Base-by-base conservation (phyloP, 2,113 vertebrate genomes). In the Chiloscyllium plagiosum region DNA sequence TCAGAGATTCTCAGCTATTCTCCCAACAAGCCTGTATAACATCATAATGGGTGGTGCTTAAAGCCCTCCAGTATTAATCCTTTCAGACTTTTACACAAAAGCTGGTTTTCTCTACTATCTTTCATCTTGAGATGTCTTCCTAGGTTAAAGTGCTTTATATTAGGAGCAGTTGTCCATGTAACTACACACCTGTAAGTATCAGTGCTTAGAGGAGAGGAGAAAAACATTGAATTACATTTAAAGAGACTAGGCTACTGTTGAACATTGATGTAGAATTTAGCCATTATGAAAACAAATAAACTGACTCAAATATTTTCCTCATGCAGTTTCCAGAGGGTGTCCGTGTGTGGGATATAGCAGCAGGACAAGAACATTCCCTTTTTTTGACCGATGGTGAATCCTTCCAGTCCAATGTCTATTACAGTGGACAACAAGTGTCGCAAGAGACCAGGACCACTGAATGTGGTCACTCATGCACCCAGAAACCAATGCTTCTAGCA, bases 361-460 rank as follows among this genome's bases (percentile, higher is more conserved):
- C 98, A 0, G 99, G 99, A 83, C 97, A 98, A 76, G 98, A 97
- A 96, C 99, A 99, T 97, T 99, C 98, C 56, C 96, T 99, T 19
- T 98, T 99, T 95, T 97, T 99, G 85, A 98, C 98, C 47, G 99
- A 99, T 83, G 98, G 98, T 20, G 98, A 99, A 96, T 99, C 99
- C 95, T 98, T 98, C 96, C 99, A 99, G 96, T 99, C 99, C 96
- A 98, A 98, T 69, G 97, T 99, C 50, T 99, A 99, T 97, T 99
- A 99, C 96, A 98, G 99, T 96, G 99, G 99, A 13, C 98, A 97
- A 96, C 98, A 98, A 97, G 97, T 97, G 96, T 97, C 96, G 56
- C 96, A 97, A 96, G 97, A 97, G 97, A 96, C 56, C 95, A 96
- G 96, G 1, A 96, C 7, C 83, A 95, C 96, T 96, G 96, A 97